Base-by-base conservation (phyloP, 2,113 vertebrate genomes). In the Jaculus jaculus region DNA sequence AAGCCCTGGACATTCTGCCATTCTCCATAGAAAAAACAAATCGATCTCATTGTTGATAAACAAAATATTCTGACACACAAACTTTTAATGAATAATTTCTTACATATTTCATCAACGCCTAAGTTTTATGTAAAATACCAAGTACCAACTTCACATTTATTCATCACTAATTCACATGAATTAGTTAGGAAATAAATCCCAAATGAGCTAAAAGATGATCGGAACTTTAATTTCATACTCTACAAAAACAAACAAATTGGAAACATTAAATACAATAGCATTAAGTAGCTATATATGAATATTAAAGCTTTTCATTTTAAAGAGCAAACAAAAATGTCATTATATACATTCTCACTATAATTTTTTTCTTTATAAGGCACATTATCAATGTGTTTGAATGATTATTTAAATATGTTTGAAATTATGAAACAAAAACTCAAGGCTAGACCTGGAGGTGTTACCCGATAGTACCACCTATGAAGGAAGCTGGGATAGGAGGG, bases 341-440 rank as follows among this genome's bases (percentile, higher is more conserved):
- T 23, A 39, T 68, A 92, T 39, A 54, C 74, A 74, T 58, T 85
- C 28, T 78, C 71, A 75, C 69, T 58, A n/a, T 69, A 84, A 83
- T 72, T 94, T 65, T 65, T 94, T 77, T 51, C 61, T 21, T 94
- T 78, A 16, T 72, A 37, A 82, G 42, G 12, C 26, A 60, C 78
- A 95, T 83, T 87, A 87, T 63, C 26, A 78, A 34, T n/a, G 24
- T 69, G 61, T 54, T 80, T 78, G 63, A 18, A 82, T 79, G 60
- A 84, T 94, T 80, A 83, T 69, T 81, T 71, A 85, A 74, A 37
- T 87, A 39, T 12, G 83, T 91, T 79, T 83, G 58, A 95, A 94
- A 84, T 68, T 80, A 34, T 15, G 13, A 26, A 51, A 71, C 86
- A 65, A 73, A n/a, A 54, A 54, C 5, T 54, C 32, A 54, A 69